phyloP scores from a whole-genome alignment of 2,113 vertebrate genomes.

The Fulmarus glacialis region DNA sequence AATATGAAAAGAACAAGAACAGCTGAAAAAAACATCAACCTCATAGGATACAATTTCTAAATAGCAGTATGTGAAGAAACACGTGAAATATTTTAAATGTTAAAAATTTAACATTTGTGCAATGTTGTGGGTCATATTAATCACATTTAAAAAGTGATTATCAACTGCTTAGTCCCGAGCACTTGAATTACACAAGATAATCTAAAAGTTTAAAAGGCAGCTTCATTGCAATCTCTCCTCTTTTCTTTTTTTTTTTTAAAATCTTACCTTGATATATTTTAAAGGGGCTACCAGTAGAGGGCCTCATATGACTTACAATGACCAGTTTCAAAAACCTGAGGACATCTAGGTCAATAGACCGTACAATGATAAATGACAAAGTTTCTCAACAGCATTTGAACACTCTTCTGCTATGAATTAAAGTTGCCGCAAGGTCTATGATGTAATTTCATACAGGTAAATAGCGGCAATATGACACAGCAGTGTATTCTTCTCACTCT shows the following conservation, averaged over 20 bases:
- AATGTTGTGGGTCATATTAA: background rate
- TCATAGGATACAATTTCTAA: background rate
- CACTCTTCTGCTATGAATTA: background rate
- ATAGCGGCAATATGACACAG: background rate
- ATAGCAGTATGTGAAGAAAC: background rate
- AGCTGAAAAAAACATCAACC: background rate
- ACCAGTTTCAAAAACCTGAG: background rate
- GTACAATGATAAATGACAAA: background rate
- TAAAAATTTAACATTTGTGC: background rate
- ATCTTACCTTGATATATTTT: background rate
- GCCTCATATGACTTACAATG: slow-evolving; percentile 46
- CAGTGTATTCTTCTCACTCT: background rate
- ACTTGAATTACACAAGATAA: background rate
- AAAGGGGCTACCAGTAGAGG: slow-evolving; percentile 59
- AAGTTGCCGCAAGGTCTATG: background rate
- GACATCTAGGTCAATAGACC: background rate
- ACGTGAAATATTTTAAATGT: background rate
- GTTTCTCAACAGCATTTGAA: background rate
- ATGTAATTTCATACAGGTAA: background rate
- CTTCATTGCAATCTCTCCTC: background rate
- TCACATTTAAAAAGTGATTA: background rate
- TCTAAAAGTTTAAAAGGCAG: background rate
- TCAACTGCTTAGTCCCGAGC: background rate
- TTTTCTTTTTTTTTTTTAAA: background rate
- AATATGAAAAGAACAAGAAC: background rate